Conservation (phyloP, 2,797 vertebrate genomes). For the Calcarius lapponicus region DNA sequence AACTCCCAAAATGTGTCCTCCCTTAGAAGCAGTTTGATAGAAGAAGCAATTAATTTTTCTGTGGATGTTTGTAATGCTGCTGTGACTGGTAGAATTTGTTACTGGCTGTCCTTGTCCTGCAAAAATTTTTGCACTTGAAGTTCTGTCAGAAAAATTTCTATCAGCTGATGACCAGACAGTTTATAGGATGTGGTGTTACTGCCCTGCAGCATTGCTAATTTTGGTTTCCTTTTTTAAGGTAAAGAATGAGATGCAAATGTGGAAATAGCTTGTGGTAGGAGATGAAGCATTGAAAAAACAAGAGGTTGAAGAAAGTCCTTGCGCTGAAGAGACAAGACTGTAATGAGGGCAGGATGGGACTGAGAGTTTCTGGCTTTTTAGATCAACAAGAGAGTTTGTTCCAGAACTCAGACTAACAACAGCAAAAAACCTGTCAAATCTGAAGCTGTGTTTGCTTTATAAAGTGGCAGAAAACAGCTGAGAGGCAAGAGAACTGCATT, state of each 20-base stretch:
- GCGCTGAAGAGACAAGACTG: background rate
- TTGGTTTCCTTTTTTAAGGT: background rate
- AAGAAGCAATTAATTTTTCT: background rate
- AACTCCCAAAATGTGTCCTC: background rate
- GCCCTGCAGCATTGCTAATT: background rate
- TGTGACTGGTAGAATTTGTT: background rate
- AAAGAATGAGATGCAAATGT: background rate
- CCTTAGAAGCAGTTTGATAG: background rate
- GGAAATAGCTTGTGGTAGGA: background rate
- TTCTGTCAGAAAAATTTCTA: background rate
- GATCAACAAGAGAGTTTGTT: slow-evolving; percentile 38
- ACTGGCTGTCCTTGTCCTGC: background rate
- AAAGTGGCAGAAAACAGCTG: slow-evolving; percentile 65
- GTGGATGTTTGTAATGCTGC: background rate
- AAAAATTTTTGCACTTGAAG: background rate
- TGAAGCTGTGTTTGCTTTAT: slow-evolving; percentile 63
- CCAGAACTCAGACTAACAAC: slow-evolving; percentile 43
- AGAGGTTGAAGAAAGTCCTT: background rate
- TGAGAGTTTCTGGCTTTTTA: slow-evolving; percentile 24
- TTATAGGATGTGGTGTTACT: background rate
- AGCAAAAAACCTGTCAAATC: slow-evolving; percentile 36
- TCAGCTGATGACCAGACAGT: background rate
- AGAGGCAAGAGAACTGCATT: slow-evolving; percentile 55
- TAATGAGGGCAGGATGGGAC: background rate
- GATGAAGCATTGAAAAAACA: background rate